A percentile compares a stretch with the other conserved stretches of the same genome.
Evolutionary conservation across 1,140 invertebrate species (phyloP).

Genomic region (Calephelis virginiensis): DNA sequence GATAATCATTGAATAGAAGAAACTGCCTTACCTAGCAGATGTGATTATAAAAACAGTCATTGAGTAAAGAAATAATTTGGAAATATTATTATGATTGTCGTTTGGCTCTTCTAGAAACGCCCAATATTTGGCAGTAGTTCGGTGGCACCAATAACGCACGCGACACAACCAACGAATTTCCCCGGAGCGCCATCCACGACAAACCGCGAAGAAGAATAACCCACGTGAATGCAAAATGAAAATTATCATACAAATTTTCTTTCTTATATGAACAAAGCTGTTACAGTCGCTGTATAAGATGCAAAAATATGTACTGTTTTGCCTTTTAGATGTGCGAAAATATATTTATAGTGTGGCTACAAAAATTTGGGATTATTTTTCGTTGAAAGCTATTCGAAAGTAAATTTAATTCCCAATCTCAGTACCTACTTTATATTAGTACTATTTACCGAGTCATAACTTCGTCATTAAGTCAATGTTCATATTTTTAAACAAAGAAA

Average conservation of each 20-base stretch:
- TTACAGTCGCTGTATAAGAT: conserved; percentile 60
- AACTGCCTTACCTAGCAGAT: too few species aligned
- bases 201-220: conserved; percentile 67
- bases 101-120: conserved; percentile 23
- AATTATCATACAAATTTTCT: conserved; percentile 76
- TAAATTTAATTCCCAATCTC: too few species aligned
- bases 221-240: conserved; percentile 72
- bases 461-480: too few species aligned
- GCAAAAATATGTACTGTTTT: conserved; percentile 68
- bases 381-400: too few species aligned
- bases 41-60: too few species aligned
- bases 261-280: conserved; percentile 62
- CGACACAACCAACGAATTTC: conserved; percentile 62
- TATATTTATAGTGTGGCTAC: conserved; percentile 1
- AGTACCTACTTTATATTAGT: not conserved
- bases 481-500: too few species aligned
- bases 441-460: too few species aligned
- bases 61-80: too few species aligned
- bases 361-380: not conserved
- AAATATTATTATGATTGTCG: too few species aligned
- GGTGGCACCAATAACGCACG: conserved; percentile 41
- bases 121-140: conserved; percentile 22
- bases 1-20: too few species aligned
- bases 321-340: conserved; percentile 44
- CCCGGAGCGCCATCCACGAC: conserved; percentile 67